Percentiles rank a stretch among this genome's conserved stretches.
Conservation (phyloP, 1,140 invertebrate genomes). For the Drosophila carrolli region DNA sequence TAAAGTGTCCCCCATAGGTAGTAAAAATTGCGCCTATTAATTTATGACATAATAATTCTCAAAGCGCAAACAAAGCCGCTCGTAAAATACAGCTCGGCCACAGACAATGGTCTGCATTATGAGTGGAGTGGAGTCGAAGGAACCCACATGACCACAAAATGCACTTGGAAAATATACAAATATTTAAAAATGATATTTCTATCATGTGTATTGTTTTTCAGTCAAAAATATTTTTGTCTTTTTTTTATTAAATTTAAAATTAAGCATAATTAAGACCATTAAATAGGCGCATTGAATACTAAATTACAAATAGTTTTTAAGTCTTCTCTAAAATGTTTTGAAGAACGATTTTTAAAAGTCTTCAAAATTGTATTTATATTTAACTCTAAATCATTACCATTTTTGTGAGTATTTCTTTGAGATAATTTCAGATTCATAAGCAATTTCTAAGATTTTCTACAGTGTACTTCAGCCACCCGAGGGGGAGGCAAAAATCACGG, state of each 20-base stretch:
- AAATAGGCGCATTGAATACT: too few relatives aligned
- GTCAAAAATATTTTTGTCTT: too few relatives aligned
- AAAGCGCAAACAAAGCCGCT: conserved; percentile 81
- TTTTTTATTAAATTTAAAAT: background rate
- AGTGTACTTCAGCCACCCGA: conserved; percentile 15
- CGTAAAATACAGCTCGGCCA: conserved; percentile 58
- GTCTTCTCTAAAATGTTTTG: too few relatives aligned
- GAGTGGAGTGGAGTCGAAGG: conserved; percentile 37
- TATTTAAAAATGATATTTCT: background rate
- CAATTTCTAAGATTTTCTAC: background rate
- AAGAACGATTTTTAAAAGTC: too few relatives aligned
- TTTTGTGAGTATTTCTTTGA: too few relatives aligned
- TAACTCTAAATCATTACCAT: background rate
- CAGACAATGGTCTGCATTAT: conserved; percentile 73
- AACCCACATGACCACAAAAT: conserved; percentile 34
- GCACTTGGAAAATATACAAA: conserved; percentile 1
- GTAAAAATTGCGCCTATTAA: conserved; percentile 80
- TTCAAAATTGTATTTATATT: background rate
- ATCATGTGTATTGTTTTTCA: background rate
- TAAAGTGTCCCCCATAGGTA: conserved; percentile 34
- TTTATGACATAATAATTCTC: conserved; percentile 83
- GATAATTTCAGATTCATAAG: background rate
- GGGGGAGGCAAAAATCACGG: conserved; percentile 59
- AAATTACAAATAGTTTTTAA: too few relatives aligned
- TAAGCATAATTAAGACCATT: too few relatives aligned